Evolutionary conservation across 2,888 invertebrate species (phyloP).

Genomic region (Phengaris alcon): DNA sequence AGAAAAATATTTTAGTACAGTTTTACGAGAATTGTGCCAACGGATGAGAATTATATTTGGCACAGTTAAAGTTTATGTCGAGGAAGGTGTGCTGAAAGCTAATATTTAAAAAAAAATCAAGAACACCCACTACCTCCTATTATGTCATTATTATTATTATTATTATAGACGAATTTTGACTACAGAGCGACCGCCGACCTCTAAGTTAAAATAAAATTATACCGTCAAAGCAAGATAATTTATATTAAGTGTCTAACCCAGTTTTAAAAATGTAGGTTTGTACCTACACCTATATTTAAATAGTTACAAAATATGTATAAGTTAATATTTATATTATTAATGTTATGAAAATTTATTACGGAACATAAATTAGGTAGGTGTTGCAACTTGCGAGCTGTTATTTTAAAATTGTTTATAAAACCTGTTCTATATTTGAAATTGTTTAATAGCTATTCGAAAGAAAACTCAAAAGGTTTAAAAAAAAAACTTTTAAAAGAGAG

Average conservation of each 20-base stretch:
- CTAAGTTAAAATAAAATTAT: no score
- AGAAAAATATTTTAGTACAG: no score
- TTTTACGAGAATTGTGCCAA: no score
- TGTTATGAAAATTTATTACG: constrained; percentile 7
- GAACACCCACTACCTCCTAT: no score
- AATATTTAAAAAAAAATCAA: no score
- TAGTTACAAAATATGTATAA: background rate
- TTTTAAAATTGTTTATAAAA: background rate
- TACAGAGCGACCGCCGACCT: no score
- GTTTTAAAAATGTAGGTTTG: background rate
- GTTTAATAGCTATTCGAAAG: background rate
- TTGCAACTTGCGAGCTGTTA: background rate
- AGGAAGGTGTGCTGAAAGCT: no score
- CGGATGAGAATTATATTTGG: no score
- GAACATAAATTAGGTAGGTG: constrained; percentile 2
- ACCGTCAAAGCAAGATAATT: background rate
- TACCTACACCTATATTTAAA: background rate
- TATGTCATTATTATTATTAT: no score
- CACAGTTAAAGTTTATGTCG: no score
- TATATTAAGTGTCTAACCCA: background rate
- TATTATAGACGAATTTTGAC: no score
- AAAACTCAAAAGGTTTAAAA: background rate
- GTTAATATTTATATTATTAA: background rate
- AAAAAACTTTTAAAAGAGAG: no score
- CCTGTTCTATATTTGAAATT: constrained; percentile 4